A percentile compares a stretch with the other conserved stretches of the same genome.
Conservation (phyloP, 2,888 invertebrate species). For the Nomada goodeniana region DNA sequence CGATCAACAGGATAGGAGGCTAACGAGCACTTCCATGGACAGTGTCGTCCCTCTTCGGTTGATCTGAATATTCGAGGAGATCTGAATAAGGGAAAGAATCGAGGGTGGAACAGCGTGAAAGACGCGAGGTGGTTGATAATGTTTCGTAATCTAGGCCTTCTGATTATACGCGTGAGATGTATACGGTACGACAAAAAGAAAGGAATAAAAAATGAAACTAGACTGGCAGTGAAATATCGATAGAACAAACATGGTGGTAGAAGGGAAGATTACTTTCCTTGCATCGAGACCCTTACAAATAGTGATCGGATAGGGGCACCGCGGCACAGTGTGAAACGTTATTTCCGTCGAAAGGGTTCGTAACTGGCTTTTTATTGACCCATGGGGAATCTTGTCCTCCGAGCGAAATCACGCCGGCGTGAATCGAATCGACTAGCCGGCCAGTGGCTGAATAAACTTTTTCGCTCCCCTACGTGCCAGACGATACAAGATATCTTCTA, state of each 20-base stretch:
- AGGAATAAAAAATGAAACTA: not conserved
- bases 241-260: not conserved
- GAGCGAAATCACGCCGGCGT: constrained; percentile 31
- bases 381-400: constrained; percentile 30
- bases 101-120: not conserved
- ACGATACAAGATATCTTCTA: constrained; percentile 27
- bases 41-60: not conserved
- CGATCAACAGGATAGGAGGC: constrained; percentile 29
- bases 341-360: constrained; percentile 46
- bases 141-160: too few relatives aligned
- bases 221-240: not conserved
- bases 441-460: constrained; percentile 50
- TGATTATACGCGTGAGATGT: not conserved
- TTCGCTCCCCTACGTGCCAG: constrained; percentile 19
- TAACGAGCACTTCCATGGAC: constrained; percentile 36
- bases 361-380: constrained; percentile 49
- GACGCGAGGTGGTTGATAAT: too few relatives aligned
- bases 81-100: not conserved
- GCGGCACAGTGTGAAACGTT: constrained; percentile 29
- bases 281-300: constrained; percentile 16
- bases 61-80: not conserved
- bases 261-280: too few relatives aligned
- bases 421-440: constrained; percentile 26
- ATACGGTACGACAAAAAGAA: not conserved
- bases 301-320: not conserved